Base-by-base conservation (phyloP, 2,797 vertebrate species). In the Bovichtus diacanthus region DNA sequence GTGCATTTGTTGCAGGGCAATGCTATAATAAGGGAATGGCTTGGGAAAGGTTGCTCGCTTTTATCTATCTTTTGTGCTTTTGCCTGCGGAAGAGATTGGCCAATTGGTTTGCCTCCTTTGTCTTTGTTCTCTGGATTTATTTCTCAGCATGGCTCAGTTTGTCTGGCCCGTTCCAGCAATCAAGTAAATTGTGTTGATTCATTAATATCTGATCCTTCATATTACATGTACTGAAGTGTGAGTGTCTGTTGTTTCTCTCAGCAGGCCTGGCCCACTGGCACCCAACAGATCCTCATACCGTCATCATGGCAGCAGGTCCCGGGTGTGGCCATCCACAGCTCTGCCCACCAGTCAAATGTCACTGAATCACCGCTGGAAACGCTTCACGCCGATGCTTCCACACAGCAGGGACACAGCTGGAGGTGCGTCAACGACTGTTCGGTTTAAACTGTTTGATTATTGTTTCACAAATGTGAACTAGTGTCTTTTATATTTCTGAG, bases 301-400 rank as follows among this genome's bases (percentile, higher is more conserved):
- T 99, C 98, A 3, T 96, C 98, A 23, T 99, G 98, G 98, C 98
- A 99, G 92, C 98, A 99, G 93, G 96, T 99, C 82, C 97, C 97
- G 1, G 97, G 98, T 21, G 96, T 99, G 90, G 96, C 97, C 75
- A 92, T 99, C 70, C 98, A 99, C 88, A 96, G 96, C 87, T 95
- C 97, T 2, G 94, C 97, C 39, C 96, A 93, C 56, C 93, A 97
- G 90, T 92, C 96, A 0, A 95, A 94, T 72, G 95, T 99, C 69
- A 92, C 95, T 0, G 94, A 97, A 66, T 94, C 95, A 0, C 93
- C 95, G 2, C 84, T 94, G 68, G 92, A 95, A 73, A 89, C 96
- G 0, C 94, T 97, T 77, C 96, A 96, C 73, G 94, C 97, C 0
- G 96, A 97, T 67, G 85, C 93, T 29, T 85, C 95, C 38, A 70